Base-by-base conservation (phyloP, 2,888 invertebrate species). In the Caenorhabditis sinica region DNA sequence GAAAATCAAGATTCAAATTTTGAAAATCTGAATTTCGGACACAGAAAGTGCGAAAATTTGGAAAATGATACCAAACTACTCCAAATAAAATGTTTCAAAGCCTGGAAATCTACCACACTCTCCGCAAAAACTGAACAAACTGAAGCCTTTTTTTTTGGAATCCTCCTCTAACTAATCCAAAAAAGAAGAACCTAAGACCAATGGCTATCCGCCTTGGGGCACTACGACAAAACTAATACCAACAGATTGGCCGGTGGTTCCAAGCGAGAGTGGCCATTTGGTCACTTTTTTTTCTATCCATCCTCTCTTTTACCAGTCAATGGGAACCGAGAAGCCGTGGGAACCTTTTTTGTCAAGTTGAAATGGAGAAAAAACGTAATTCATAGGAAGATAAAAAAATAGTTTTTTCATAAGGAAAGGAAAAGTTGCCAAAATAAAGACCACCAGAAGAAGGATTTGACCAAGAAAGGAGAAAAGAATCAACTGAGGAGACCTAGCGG, bases 201-300 rank as follows among this genome's bases (percentile, higher is more conserved):
- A 43, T 40, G 43, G 25, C 53, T 36, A 23, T 40, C 23, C 28
- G 60, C 65, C 69, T 25, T 28, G 30, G 69, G 69, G 68, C 40
- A 40, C 25, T 17, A 30, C 30, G 25, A 40, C 56, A 72, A 72
- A 80, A 65, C 80, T 80, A 80, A 80, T 80, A 80, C 80, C 72
- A 80, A 66, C 72, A 72, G 80, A 80, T 80, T 80, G 80, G 79
- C 45, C 65, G 45, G 43, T 53, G 79, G 76, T 76, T 77, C 66
- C 45, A 40, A 33, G 8, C 33, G 15, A 20, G 65, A 74, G 65
- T 51, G 69, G 61, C 69, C 53, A 71, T 71, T 77, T 63, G 77
- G 77, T 71, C 77, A 77, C 58, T 53, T 43, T 17, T 40, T 68
- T 75, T 49, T 53, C 25, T 68, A 43, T 68, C 53, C 51, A 45